phyloP scores from a whole-genome alignment of 2,113 vertebrate genomes.

The Dipodomys ordii region DNA sequence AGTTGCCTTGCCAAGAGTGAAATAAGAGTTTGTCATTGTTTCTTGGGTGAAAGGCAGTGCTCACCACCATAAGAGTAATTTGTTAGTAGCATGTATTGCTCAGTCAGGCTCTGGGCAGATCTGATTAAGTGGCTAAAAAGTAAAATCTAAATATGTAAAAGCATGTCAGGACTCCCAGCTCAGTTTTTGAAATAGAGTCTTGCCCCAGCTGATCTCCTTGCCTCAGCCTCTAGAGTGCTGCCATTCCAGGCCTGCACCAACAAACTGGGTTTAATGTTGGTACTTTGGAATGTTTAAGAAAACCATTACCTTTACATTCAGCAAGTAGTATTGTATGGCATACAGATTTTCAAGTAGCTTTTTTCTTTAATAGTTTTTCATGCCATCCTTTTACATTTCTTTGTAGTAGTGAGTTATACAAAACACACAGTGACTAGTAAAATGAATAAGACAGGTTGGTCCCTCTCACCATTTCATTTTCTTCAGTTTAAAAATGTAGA shows the following conservation, averaged over 20 bases:
- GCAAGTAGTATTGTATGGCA: neutral
- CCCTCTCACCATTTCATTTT: neutral
- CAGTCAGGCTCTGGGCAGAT: neutral
- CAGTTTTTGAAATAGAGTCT: neutral
- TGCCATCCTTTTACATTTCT: neutral
- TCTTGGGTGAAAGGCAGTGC: neutral
- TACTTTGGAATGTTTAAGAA: constrained; percentile 11
- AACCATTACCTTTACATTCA: constrained; percentile 23
- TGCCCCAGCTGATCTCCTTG: neutral
- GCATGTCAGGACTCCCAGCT: neutral
- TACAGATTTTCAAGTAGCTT: neutral
- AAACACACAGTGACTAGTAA: neutral
- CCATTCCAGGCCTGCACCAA: neutral
- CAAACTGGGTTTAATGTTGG: neutral
- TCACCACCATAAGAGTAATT: neutral
- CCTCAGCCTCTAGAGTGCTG: neutral
- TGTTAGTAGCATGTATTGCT: neutral
- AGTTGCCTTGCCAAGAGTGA: neutral
- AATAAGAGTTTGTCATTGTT: neutral
- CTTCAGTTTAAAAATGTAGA: neutral
- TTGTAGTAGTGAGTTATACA: neutral
- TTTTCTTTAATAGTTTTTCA: neutral
- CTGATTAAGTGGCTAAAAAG: neutral
- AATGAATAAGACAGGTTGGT: neutral
- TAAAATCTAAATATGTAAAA: neutral